Conservation (phyloP, 2,797 vertebrate species). For the Otus scops region DNA sequence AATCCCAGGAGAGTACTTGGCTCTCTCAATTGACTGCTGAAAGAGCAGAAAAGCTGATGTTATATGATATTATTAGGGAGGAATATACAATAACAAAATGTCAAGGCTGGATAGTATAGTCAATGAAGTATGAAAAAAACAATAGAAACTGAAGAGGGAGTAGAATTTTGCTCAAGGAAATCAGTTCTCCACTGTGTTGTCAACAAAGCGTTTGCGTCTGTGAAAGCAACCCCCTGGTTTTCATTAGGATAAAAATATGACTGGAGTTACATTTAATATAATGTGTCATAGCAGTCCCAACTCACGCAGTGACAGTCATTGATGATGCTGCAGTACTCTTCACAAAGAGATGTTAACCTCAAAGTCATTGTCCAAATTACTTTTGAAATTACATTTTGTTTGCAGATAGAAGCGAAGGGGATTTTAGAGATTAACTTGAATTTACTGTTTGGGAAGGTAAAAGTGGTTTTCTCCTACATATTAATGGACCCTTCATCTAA, state of each 20-base stretch:
- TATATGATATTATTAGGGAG: constrained; percentile 35
- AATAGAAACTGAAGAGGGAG: background rate
- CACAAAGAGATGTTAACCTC: background rate
- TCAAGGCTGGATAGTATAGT: constrained; percentile 21
- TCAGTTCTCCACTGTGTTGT: background rate
- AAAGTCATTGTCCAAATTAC: background rate
- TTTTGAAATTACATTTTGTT: constrained; percentile 4
- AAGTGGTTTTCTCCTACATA: background rate
- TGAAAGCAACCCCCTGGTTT: background rate
- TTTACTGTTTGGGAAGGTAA: background rate
- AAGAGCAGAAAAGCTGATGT: constrained; percentile 37
- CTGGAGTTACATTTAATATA: background rate
- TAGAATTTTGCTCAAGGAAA: constrained; percentile 44
- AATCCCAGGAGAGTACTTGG: constrained; percentile 33
- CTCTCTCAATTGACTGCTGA: constrained; percentile 44
- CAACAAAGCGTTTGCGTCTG: background rate
- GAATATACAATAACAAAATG: constrained; percentile 52
- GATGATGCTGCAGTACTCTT: background rate
- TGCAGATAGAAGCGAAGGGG: background rate
- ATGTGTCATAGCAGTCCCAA: background rate
- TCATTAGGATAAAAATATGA: background rate
- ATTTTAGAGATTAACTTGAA: background rate
- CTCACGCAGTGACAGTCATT: background rate
- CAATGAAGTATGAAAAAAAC: constrained; percentile 51
- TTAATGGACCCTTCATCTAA: background rate